Percentiles rank a stretch among this genome's conserved stretches.
These are phyloP conservation scores for Trichechus manatus DNA, from an alignment of 2,113 vertebrate genomes.

Conservation along the genomic window DNA sequence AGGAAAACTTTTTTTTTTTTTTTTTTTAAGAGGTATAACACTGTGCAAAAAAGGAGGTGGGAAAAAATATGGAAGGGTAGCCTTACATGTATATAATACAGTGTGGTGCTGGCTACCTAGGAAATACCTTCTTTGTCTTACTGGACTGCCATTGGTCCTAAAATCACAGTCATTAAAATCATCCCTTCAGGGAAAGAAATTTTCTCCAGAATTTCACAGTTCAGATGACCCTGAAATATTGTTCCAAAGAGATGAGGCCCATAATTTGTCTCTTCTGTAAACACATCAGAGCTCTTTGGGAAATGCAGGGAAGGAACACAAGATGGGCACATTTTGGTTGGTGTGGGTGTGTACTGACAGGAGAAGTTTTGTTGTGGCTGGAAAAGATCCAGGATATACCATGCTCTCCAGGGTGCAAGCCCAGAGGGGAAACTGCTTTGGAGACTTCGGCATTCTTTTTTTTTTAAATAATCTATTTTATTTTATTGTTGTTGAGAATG, in stretches of 20 bases:
- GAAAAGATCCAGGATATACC: slow-evolving; percentile 14
- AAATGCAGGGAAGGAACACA: background rate
- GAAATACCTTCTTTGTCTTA: background rate
- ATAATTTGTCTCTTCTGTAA: background rate
- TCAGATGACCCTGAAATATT: background rate
- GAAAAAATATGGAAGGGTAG: background rate
- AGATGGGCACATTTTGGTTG: background rate
- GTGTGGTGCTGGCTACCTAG: background rate
- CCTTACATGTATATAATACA: background rate
- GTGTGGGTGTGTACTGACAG: background rate
- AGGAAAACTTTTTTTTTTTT: slow-evolving; percentile 75
- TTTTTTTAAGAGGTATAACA: background rate
- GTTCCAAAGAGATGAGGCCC: background rate
- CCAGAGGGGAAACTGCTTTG: background rate
- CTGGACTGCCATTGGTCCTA: background rate
- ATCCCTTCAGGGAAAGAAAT: background rate
- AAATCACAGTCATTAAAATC: background rate
- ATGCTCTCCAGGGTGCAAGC: background rate
- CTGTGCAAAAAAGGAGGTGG: background rate
- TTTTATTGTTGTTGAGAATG: background rate
- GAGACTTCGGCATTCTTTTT: background rate
- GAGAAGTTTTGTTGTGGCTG: background rate
- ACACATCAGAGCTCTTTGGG: background rate
- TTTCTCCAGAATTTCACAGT: background rate
- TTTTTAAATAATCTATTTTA: background rate